phyloP scores from a whole-genome alignment of 1,140 invertebrate genomes.

The Marisa cornuarietis region DNA sequence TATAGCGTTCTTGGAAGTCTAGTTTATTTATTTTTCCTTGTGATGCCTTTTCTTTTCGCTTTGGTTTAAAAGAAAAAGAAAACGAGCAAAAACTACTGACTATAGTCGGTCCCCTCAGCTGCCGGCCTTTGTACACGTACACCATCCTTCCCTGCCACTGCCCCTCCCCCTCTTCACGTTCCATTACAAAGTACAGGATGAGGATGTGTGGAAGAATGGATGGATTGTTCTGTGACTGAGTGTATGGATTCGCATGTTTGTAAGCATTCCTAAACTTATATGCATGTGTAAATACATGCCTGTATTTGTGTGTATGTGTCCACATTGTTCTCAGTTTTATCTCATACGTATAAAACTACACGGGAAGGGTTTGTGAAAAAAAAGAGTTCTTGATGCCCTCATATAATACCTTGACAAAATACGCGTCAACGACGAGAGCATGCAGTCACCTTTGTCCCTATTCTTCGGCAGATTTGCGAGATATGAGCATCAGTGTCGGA shows the following conservation, averaged over 20 bases:
- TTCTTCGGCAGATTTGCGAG: too few species aligned
- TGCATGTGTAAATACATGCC: background rate
- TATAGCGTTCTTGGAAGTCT: too few species aligned
- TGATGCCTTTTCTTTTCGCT: too few species aligned
- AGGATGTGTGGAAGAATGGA: background rate
- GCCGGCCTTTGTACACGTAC: too few species aligned
- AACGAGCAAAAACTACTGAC: too few species aligned
- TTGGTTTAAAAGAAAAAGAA: too few species aligned
- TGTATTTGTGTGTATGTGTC: background rate
- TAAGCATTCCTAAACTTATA: background rate
- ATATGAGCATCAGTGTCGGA: background rate
- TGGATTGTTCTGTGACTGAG: background rate
- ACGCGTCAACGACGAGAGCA: background rate
- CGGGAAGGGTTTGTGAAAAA: background rate
- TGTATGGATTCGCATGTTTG: background rate
- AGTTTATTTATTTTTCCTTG: too few species aligned
- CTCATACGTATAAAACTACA: background rate
- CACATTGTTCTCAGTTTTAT: background rate
- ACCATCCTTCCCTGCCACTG: background rate
- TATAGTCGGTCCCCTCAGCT: too few species aligned
- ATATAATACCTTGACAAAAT: background rate
- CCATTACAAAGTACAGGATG: too few species aligned
- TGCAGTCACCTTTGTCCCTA: too few species aligned
- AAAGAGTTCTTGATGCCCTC: background rate
- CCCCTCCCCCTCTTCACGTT: background rate